Evolutionary conservation across 2,797 vertebrate genomes (phyloP).

Genomic region (Pipistrellus pipistrellus): DNA sequence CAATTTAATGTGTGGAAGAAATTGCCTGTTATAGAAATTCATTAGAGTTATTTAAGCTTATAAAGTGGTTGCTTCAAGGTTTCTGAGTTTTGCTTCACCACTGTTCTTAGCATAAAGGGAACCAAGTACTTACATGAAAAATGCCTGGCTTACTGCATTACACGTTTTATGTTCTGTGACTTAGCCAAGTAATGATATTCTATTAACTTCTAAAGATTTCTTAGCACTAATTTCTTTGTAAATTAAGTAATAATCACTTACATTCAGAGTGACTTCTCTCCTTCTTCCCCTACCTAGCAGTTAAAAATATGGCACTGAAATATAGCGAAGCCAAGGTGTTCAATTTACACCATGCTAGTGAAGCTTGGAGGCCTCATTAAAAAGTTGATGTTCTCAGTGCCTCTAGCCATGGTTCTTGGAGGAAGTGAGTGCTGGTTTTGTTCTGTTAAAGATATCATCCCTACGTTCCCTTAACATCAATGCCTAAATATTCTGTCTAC

Average conservation of each 20-base stretch:
- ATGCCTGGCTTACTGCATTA: slow-evolving; percentile 67
- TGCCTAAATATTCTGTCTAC: background rate
- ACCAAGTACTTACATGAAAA: slow-evolving; percentile 68
- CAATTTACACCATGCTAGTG: slow-evolving; percentile 81
- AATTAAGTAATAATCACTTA: slow-evolving; percentile 87
- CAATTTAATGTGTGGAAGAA: slow-evolving; percentile 37
- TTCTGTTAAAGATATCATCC: background rate
- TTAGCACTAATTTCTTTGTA: slow-evolving; percentile 84
- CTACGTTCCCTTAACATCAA: background rate
- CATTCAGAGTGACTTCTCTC: slow-evolving; percentile 77
- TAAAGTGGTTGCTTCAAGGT: slow-evolving; percentile 46
- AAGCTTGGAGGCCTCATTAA: slow-evolving; percentile 82
- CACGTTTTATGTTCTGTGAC: slow-evolving; percentile 79
- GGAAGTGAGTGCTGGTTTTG: background rate
- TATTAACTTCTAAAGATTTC: slow-evolving; percentile 83
- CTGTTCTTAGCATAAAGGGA: slow-evolving; percentile 22
- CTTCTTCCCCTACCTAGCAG: slow-evolving; percentile 66
- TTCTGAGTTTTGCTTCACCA: slow-evolving; percentile 36
- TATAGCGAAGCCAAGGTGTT: slow-evolving; percentile 72
- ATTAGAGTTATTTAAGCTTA: slow-evolving; percentile 46
- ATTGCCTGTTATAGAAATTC: slow-evolving; percentile 50
- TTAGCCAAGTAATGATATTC: slow-evolving; percentile 72
- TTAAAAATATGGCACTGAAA: slow-evolving; percentile 82
- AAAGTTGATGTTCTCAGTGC: slow-evolving; percentile 75
- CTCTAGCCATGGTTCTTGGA: slow-evolving; percentile 66